Base-by-base conservation (phyloP, 2,113 vertebrate genomes). In the Oreochromis niloticus region DNA sequence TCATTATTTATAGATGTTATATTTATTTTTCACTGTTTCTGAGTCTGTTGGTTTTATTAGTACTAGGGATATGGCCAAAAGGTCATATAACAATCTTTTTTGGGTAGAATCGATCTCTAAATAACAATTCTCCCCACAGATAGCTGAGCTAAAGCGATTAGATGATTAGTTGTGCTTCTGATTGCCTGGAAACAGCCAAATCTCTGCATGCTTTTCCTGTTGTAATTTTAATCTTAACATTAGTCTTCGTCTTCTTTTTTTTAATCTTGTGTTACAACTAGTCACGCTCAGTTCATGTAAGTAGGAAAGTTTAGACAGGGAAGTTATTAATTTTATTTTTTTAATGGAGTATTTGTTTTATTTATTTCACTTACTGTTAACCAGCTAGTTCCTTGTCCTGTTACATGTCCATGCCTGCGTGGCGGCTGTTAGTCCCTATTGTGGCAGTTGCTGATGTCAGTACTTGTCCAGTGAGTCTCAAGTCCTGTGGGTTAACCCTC, bases 21-120 rank as follows among this genome's bases (percentile, higher is more conserved):
- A 0, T 30, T 73, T 73, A 30, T 78, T 52, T 50, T 78, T 78
- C 10, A 0, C 46, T 8, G 16, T 32, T 32, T 78, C 16, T 78
- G 46, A 50, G 43, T 75, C 10, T 78, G 27, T n/a, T 78, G 46
- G 46, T 12, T 8, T 78, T 78, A 52, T n/a, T 52, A 34, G 16
- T 5, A 12, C 46, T n/a, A 50, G 4, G 46, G 6, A n/a, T 8
- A 12, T 0, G 73, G 46, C 46, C 73, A 78, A 13, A n/a, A 32
- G 46, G 27, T 78, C 10, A 13, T n/a, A 13, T 78, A 16, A 32
- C 27, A 13, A 32, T 78, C 0, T 11, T 52, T 52, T 52, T 78
- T 52, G 10, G 10, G 46, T 50, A 0, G 0, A 78, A 78, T n/a
- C 3, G 2, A 78, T 52, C 2, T 50, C 0, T 66, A 36, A 78